These are phyloP conservation scores for Sarcophaga bullata DNA, from an alignment of 1,140 invertebrate genomes.

Conservation along the genomic window DNA sequence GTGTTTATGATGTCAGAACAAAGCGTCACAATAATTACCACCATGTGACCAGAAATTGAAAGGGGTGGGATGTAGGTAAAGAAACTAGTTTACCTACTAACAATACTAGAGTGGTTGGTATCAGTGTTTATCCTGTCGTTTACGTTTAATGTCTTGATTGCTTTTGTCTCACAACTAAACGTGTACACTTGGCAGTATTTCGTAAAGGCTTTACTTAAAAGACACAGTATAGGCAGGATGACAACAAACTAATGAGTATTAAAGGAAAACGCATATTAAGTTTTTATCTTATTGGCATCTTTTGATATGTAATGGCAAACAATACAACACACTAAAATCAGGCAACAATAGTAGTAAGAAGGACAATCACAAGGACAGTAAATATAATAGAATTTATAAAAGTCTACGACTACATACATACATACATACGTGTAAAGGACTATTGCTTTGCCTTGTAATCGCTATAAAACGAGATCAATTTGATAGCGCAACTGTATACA, in stretches of 20 bases:
- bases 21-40: slow-evolving; percentile 12
- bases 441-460: neutral
- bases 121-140: neutral
- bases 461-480: slow-evolving; percentile 18
- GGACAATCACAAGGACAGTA: neutral
- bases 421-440: neutral
- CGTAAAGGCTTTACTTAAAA: neutral
- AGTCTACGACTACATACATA: neutral
- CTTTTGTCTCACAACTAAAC: neutral
- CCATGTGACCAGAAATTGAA: slow-evolving; percentile 25
- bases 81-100: neutral
- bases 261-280: slow-evolving; percentile 31
- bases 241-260: slow-evolving; percentile 35
- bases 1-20: slow-evolving; percentile 8
- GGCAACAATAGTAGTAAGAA: neutral
- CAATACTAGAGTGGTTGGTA: neutral
- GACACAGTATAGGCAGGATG: neutral
- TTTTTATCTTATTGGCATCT: slow-evolving; percentile 36
- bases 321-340: no score
- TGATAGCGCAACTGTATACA: neutral
- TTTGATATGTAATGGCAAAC: neutral
- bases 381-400: neutral
- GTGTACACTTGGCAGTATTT: neutral
- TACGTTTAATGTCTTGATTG: neutral
- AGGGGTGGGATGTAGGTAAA: neutral